Conservation (phyloP, 2,888 invertebrate genomes). For the Lomographa bimaculata region DNA sequence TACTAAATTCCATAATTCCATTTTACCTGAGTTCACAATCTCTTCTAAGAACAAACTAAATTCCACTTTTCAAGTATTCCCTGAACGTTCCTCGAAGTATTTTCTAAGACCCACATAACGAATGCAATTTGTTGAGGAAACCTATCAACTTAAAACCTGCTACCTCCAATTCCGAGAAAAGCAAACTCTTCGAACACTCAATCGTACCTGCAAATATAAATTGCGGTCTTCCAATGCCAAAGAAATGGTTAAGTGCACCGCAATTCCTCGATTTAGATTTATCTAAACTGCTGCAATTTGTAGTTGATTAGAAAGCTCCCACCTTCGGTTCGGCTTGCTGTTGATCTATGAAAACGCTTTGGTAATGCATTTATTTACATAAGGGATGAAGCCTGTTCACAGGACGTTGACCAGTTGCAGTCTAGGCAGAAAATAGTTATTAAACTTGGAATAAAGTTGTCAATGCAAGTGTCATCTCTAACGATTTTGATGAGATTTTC, state of each 20-base stretch:
- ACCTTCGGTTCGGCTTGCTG: not conserved
- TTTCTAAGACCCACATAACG: constrained; percentile 16
- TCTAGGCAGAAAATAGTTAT: too few relatives aligned
- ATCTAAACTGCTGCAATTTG: constrained; percentile 41
- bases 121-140: constrained; percentile 27
- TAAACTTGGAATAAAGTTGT: too few relatives aligned
- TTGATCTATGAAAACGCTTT: not conserved
- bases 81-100: constrained; percentile 7
- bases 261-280: constrained; percentile 38
- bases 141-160: constrained; percentile 31
- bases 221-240: constrained; percentile 40
- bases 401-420: too few relatives aligned
- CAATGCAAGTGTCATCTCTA: too few relatives aligned
- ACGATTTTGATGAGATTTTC: too few relatives aligned
- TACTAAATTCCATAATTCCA: too few relatives aligned
- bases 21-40: too few relatives aligned
- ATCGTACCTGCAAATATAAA: constrained; percentile 43
- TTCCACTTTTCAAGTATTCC: too few relatives aligned
- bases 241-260: constrained; percentile 42
- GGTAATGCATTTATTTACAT: constrained; percentile 3
- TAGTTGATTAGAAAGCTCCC: constrained; percentile 44
- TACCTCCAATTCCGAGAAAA: constrained; percentile 32
- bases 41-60: too few relatives aligned
- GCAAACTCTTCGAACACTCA: constrained; percentile 35
- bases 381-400: too few relatives aligned